Base-by-base conservation (phyloP, 2,113 vertebrate genomes). In the Emberiza fucata region DNA sequence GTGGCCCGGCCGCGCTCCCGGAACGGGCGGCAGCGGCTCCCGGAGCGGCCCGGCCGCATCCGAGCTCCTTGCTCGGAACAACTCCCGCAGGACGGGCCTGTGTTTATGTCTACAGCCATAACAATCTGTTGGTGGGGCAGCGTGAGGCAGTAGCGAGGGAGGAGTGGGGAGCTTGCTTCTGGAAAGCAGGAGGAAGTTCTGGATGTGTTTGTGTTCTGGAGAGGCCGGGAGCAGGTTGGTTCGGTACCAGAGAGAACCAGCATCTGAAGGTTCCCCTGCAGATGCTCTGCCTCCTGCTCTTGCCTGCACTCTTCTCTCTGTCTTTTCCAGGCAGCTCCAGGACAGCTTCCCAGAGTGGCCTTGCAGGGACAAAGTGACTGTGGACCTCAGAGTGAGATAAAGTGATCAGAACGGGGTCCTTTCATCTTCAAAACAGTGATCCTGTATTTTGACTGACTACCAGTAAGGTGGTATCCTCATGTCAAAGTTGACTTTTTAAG, bases 41-140 rank as follows among this genome's bases (percentile, higher is more conserved):
- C 64, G 10, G 31, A 71, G 75, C 4, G 1, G 2, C 54, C 35
- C 48, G 12, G 47, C 40, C 45, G 0, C 1, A 7, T n/a, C 5
- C 31, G 0, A 14, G 1, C 63, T 7, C 14, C 21, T 3, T 0
- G 6, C 3, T 37, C 6, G 2, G 11, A 68, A 5, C 68, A 14
- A 1, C 29, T 33, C 14, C 1, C 0, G 13, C 57, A 24, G 79
- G 57, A 51, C 0, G 1, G 70, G 42, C 27, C 5, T 4, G 17
- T 5, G 2, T 11, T 51, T 25, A 4, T 9, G 39, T 5, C 29
- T 64, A 2, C 15, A 7, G 33, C 9, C 48, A 5, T 21, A 14
- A 20, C 27, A 25, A 29, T 6, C 28, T 66, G 5, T 19, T 19
- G 39, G 72, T n/a, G 47, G 64, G 80, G 64, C 39, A 48, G 33